Base-by-base conservation (phyloP, 2,888 invertebrate genomes). In the Artemia sp. region DNA sequence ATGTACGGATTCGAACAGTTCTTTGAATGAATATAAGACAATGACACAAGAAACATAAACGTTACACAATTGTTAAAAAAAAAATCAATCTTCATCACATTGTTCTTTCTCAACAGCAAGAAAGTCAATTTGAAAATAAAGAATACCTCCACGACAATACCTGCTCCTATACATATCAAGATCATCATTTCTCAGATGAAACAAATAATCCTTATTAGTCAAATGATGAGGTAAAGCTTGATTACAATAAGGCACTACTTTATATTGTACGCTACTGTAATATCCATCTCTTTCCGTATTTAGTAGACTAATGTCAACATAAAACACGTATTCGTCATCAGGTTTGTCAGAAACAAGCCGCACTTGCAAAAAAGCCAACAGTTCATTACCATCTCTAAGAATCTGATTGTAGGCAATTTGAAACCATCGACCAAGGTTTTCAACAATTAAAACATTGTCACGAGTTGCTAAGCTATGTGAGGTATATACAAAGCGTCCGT, bases 381-480 rank as follows among this genome's bases (percentile, higher is more conserved):
- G n/a, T 19, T 19, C 58, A 8, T n/a, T 14, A 58, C 9, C 58
- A 10, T 58, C 58, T 38, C 38, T 38, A 58, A 58, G 9, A 58
- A 58, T 8, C 58, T 58, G 58, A 19, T 58, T 58, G 19, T 14
- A 58, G 19, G 58, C 58, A n/a, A 58, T 19, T 11, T 58, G 58
- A 58, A 58, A 58, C 58, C 58, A 58, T 8, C 58, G 58, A 8
- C 58, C 58, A 14, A 58, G 58, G 58, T 58, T 58, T 9, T 58
- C 58, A n/a, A 58, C 58, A 58, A 58, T 58, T 19, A 58, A n/a
- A n/a, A 58, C 58, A 58, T 58, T 58, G 9, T 58, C n/a, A n/a
- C 58, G n/a, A 38, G 38, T 38, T 38, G 38, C 6, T 38, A 38
- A 38, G 58, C 8, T 58, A 58, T 58, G 10, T 8, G 58, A 58